Percentiles rank a stretch among this genome's conserved stretches.
Evolutionary conservation across 1,140 invertebrate species (phyloP).

Genomic region (Drosophila baimaii): DNA sequence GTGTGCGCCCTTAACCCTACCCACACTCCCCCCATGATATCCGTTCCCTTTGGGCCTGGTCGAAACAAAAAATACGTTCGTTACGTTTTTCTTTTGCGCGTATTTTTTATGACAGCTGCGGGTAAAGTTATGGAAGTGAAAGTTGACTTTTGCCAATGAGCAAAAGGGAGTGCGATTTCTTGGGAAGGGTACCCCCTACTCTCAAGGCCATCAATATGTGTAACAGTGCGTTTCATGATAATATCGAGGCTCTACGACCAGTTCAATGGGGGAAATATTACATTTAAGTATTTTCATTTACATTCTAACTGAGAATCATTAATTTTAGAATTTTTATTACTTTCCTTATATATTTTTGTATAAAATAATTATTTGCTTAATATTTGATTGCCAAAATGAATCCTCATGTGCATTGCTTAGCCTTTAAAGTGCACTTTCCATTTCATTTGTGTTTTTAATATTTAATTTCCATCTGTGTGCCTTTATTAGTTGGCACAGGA

Average conservation of each 20-base stretch:
- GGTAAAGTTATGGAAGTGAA: constrained; percentile 56
- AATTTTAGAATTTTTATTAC: no score
- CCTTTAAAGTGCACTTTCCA: background rate
- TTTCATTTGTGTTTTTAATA: background rate
- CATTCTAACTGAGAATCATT: no score
- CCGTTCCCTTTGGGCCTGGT: constrained; percentile 20
- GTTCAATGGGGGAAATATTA: no score
- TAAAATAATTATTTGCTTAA: no score
- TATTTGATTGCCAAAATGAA: background rate
- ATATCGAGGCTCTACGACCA: background rate
- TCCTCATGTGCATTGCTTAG: background rate
- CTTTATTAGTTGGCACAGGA: constrained; percentile 2
- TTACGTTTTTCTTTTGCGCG: constrained; percentile 25
- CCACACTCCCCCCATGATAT: background rate
- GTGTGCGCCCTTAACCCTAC: constrained; percentile 46
- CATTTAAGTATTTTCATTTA: no score
- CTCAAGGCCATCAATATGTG: constrained; percentile 12
- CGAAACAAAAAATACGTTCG: constrained; percentile 22
- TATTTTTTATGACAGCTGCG: constrained; percentile 74
- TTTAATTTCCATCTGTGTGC: background rate
- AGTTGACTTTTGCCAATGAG: constrained; percentile 54
- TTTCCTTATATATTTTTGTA: no score
- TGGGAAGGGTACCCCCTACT: constrained; percentile 7
- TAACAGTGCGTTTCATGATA: background rate
- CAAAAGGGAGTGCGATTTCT: background rate